Base-by-base conservation (phyloP, 2,797 vertebrate genomes). In the Myotis vivesi region DNA sequence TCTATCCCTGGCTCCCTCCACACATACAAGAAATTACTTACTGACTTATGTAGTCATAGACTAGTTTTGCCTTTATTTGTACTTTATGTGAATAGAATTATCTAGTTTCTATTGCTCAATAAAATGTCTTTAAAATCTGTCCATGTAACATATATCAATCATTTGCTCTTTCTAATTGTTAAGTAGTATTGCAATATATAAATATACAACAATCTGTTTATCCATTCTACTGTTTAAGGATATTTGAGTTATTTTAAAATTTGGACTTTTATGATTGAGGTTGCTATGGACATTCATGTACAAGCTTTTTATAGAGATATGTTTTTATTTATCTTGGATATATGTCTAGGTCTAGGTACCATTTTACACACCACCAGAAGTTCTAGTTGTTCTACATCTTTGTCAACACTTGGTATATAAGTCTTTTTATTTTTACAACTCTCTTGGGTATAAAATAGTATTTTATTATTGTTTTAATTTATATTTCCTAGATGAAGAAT, bases 291-390 rank as follows among this genome's bases (percentile, higher is more conserved):
- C 2, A 41, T 83, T 83, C 38, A 75, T 2, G 3, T 33, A 59
- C 3, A 75, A 49, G 8, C 25, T 22, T 53, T 92, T 82, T 71
- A 20, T 87, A 28, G 5, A 36, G 15, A 38, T 3, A 23, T 2
- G 12, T n/a, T 94, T 94, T 85, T 57, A 87, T 44, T 91, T 87
- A 22, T 84, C 22, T 49, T 92, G 17, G 20, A 33, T 68, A 75
- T 28, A 46, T 53, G 15, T 51, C 15, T 41, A 49, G 7, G 0
- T 62, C 5, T 62, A 62, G 8, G 17, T 33, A 49, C 3, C 33
- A 66, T 84, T 46, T 75, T 51, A 33, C 73, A n/a, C 2, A 46
- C 16, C 4, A 41, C 8, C 0, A 66, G 30, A 15, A 73, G 0
- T 75, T 87, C 33, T 76, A 80, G 41, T 62, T 75, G 28, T 22